A percentile compares a stretch with the other conserved stretches of the same genome.
Conservation (phyloP, 2,113 vertebrate species). For the Sialia sialis region DNA sequence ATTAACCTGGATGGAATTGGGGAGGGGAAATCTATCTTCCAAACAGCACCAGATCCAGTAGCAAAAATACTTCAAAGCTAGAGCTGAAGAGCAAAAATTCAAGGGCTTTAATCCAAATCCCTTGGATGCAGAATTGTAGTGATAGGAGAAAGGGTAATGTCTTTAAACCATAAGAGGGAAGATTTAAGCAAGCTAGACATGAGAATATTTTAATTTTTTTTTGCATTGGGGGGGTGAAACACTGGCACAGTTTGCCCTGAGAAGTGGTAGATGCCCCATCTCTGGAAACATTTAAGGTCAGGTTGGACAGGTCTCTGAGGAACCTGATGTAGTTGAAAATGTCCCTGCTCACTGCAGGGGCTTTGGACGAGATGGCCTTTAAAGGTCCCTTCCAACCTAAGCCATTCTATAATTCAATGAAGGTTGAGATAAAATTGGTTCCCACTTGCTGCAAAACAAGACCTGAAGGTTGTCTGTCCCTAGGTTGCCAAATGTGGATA, state of each 20-base stretch:
- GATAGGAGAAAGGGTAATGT: neutral
- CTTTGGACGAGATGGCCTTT: neutral
- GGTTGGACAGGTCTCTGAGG: neutral
- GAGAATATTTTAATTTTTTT: neutral
- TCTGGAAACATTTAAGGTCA: neutral
- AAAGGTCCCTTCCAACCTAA: neutral
- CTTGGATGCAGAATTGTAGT: neutral
- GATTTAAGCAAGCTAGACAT: neutral
- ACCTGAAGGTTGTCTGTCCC: neutral
- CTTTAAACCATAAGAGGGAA: neutral
- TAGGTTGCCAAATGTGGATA: neutral
- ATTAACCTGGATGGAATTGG: neutral
- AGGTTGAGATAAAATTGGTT: neutral
- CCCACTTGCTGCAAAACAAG: neutral
- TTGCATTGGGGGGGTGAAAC: neutral
- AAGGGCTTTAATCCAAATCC: neutral
- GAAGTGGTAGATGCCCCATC: neutral
- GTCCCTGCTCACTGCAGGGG: neutral
- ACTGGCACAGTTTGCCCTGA: neutral
- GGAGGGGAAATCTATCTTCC: neutral
- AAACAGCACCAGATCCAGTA: neutral
- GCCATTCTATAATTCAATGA: neutral
- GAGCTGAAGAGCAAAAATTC: neutral
- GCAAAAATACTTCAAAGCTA: neutral
- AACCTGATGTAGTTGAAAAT: neutral